Conservation (phyloP, 2,113 vertebrate species). For the Pan paniscus region DNA sequence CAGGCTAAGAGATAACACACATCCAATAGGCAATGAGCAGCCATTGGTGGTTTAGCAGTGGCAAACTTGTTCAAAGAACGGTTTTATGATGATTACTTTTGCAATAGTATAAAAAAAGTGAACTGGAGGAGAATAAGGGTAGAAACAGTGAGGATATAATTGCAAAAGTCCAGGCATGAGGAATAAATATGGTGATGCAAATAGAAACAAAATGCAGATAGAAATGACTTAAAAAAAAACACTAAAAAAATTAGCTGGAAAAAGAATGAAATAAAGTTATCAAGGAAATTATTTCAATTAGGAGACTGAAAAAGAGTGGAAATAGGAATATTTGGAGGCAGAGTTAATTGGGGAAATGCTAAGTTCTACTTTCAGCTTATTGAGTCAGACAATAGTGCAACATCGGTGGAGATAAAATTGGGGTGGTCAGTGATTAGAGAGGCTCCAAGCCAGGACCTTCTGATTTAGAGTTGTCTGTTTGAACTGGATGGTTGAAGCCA, state of each 20-base stretch:
- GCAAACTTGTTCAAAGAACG: not conserved
- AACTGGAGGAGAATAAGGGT: not conserved
- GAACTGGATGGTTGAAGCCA: not conserved
- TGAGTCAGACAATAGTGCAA: not conserved
- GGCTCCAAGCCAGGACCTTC: not conserved
- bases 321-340: not conserved
- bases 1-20: not conserved
- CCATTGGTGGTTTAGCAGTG: not conserved
- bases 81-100: not conserved
- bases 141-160: not conserved
- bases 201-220: not conserved
- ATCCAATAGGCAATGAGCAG: not conserved
- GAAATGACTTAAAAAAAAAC: not conserved
- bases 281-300: not conserved
- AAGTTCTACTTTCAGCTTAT: not conserved
- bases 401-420: accelerated
- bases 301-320: not conserved
- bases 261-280: not conserved
- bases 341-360: not conserved
- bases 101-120: not conserved
- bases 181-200: accelerated
- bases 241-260: not conserved
- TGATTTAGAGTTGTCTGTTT: not conserved
- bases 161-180: not conserved
- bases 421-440: no score